These are phyloP conservation scores for Mastomys natalensis DNA, from an alignment of 2,113 vertebrate genomes.

Conservation along the genomic window DNA sequence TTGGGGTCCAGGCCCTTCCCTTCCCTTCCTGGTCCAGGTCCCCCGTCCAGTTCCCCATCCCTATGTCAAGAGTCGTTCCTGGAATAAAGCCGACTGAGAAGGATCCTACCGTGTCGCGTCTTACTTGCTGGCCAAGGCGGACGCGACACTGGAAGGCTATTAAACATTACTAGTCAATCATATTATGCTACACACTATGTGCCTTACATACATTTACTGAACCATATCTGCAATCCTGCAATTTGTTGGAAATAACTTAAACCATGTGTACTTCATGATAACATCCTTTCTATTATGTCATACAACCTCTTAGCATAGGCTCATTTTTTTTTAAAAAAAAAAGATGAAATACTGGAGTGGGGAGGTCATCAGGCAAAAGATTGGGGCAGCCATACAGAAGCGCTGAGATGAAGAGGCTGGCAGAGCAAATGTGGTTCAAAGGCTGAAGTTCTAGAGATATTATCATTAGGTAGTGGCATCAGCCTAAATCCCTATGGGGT, in stretches of 20 bases:
- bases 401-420: not conserved
- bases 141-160: not conserved
- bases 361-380: not conserved
- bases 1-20: too few species aligned
- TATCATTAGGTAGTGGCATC: not conserved
- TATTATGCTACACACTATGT: not conserved
- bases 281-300: constrained; percentile 13
- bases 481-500: not conserved
- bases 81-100: too few species aligned
- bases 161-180: not conserved
- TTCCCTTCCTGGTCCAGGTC: too few species aligned
- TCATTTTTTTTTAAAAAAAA: not conserved
- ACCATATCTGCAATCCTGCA: not conserved
- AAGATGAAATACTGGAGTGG: not conserved
- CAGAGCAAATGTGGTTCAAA: not conserved
- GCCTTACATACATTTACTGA: not conserved
- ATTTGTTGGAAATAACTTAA: not conserved
- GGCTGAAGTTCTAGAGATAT: not conserved
- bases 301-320: not conserved
- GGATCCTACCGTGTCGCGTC: too few species aligned
- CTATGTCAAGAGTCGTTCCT: too few species aligned
- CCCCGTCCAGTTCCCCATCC: too few species aligned
- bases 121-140: too few species aligned
- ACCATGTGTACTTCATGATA: not conserved
- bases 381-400: not conserved